Percentiles rank a stretch among this genome's conserved stretches.
phyloP scores from a whole-genome alignment of 2,888 invertebrate genomes.

The Dorcus parallelipipedus region DNA sequence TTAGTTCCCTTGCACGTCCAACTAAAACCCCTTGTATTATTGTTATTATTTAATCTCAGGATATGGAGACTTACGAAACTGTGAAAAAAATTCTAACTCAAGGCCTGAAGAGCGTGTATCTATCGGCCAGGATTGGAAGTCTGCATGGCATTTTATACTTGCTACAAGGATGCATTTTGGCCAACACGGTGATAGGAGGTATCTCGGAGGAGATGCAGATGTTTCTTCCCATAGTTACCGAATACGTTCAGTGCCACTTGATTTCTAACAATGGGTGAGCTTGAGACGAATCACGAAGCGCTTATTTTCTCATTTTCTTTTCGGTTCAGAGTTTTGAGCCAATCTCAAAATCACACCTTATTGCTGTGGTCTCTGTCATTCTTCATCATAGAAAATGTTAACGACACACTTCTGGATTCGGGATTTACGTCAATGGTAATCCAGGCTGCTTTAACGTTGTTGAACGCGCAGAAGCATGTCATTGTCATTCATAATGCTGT shows the following conservation, averaged over 20 bases:
- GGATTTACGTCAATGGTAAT: slow-evolving; percentile 58
- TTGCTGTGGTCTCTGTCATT: slow-evolving; percentile 73
- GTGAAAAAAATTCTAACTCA: slow-evolving; percentile 59
- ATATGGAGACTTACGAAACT: slow-evolving; percentile 57
- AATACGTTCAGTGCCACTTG: slow-evolving; percentile 54
- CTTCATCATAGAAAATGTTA: slow-evolving; percentile 70
- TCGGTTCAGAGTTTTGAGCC: slow-evolving; percentile 36
- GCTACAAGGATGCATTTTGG: slow-evolving; percentile 56
- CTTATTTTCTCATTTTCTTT: background rate
- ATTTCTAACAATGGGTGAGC: slow-evolving; percentile 44
- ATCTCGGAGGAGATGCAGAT: slow-evolving; percentile 53
- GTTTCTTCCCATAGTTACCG: slow-evolving; percentile 52
- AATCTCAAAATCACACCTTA: slow-evolving; percentile 61
- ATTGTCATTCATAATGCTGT: slow-evolving; percentile 49
- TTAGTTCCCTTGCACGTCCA: slow-evolving; percentile 33
- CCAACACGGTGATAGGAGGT: slow-evolving; percentile 48
- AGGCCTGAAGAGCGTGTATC: slow-evolving; percentile 59
- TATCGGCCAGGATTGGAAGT: slow-evolving; percentile 60
- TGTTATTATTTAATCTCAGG: slow-evolving; percentile 42
- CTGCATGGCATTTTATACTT: slow-evolving; percentile 67
- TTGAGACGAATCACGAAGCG: background rate
- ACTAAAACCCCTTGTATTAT: background rate
- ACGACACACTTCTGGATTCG: slow-evolving; percentile 60
- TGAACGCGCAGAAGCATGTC: slow-evolving; percentile 48
- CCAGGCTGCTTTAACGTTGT: slow-evolving; percentile 55